Base-by-base conservation (phyloP, 2,113 vertebrate species). In the Anguilla rostrata region DNA sequence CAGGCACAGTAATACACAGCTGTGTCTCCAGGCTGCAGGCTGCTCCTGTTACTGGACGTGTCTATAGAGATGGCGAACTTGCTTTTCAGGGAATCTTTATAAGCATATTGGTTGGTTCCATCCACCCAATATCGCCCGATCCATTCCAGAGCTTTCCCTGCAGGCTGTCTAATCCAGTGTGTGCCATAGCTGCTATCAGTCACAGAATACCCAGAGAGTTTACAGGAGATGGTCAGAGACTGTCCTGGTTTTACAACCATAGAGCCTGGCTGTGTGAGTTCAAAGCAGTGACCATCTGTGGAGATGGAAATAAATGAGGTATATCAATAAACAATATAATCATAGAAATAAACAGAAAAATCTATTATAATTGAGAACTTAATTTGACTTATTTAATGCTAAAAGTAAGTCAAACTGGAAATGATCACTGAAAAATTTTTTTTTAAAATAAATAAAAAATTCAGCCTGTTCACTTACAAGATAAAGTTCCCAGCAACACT, bases 91-190 rank as follows among this genome's bases (percentile, higher is more conserved):
- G 87, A 86, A 63, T 43, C 29, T 57, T 34, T 78, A 34, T 3
- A 60, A 40, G 22, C 8, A 78, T 86, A n/a, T n/a, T n/a, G 34
- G 34, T 34, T 34, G 1, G 34, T 1, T 81, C 39, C 63, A 39
- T 34, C 87, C 88, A 43, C 46, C 18, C 29, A 71, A 90, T 89
- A 41, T 71, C 41, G 34, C 46, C 91, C 91, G 12, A 91, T 53
- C 87, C 87, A 92, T 53, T 93, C 84, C 53, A 92, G 1, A 0
- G 60, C 46, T 84, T 89, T 90, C 49, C 87, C 89, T 66, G 16
- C 60, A 41, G 83, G 60, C 18, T 84, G 1, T 66, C 83, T 20
- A 34, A 34, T 34, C 34, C 78, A 80, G 78, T 2, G 6, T 84
- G 56, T 57, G n/a, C 9, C 6, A 15, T 71, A 63, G 39, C 34